phyloP scores from a whole-genome alignment of 2,797 vertebrate genomes.

The Adrianichthys oophorus region DNA sequence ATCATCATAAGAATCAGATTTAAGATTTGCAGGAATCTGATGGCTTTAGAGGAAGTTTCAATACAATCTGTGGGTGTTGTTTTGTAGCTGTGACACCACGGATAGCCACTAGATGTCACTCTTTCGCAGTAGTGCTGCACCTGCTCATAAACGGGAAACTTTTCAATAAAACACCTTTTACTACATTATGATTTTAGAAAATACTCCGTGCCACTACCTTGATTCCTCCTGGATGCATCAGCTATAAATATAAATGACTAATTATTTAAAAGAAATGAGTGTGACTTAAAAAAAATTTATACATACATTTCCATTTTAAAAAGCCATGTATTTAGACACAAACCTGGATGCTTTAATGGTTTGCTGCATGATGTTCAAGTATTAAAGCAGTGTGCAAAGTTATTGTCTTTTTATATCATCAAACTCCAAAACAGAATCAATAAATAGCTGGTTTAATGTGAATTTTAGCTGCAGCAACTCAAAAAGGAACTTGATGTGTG shows the following conservation, averaged over 20 bases:
- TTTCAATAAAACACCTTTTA: not conserved
- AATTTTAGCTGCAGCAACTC: too few relatives aligned
- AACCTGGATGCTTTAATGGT: too few relatives aligned
- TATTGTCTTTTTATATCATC: too few relatives aligned
- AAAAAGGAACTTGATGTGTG: too few relatives aligned
- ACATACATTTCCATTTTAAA: too few relatives aligned
- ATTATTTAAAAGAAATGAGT: too few relatives aligned
- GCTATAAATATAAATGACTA: slow-evolving; percentile 4
- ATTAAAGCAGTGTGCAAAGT: too few relatives aligned
- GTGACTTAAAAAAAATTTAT: too few relatives aligned
- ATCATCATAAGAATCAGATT: not conserved
- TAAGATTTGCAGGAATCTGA: slow-evolving; percentile 1
- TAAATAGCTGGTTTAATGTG: too few relatives aligned
- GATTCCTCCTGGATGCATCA: slow-evolving; percentile 20
- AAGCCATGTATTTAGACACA: too few relatives aligned
- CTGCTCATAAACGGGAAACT: not conserved
- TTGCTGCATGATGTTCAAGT: too few relatives aligned
- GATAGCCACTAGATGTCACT: slow-evolving; percentile 63
- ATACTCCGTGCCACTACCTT: slow-evolving; percentile 22
- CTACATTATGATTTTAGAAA: slow-evolving; percentile 24
- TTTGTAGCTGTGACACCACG: slow-evolving; percentile 30
- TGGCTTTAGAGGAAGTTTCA: slow-evolving; percentile 4
- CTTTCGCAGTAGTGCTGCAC: slow-evolving; percentile 20
- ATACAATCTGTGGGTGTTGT: slow-evolving; percentile 2
- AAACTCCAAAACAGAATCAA: too few relatives aligned